These are phyloP conservation scores for Brachyptera risi DNA, from an alignment of 2,888 invertebrate species.

Conservation along the genomic window DNA sequence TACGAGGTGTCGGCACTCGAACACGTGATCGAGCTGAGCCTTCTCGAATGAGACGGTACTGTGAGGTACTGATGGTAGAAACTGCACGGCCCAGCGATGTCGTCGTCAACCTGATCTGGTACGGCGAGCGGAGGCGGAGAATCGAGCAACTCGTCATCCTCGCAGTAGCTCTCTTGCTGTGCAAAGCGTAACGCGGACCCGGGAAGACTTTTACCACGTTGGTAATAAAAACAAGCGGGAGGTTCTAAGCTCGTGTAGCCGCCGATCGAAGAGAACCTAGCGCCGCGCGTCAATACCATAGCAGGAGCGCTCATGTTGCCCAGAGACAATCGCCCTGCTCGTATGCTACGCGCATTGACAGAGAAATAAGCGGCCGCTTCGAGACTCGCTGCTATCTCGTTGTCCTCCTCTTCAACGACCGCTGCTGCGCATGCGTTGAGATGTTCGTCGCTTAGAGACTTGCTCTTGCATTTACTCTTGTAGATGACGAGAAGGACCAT, in stretches of 20 bases:
- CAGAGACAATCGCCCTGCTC: conserved; percentile 58
- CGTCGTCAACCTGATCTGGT: conserved; percentile 37
- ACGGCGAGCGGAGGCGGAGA: conserved; percentile 42
- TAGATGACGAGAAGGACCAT: conserved; percentile 89
- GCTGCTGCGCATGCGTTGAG: conserved; percentile 64
- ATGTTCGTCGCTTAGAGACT: conserved; percentile 62
- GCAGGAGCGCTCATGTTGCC: conserved; percentile 63
- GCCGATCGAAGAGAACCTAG: conserved; percentile 55
- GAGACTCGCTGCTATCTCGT: conserved; percentile 52
- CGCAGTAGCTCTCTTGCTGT: conserved; percentile 46
- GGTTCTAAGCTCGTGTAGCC: conserved; percentile 50
- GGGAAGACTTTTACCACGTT: conserved; percentile 57
- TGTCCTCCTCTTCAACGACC: conserved; percentile 52
- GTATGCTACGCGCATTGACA: conserved; percentile 34
- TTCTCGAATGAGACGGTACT: conserved; percentile 43
- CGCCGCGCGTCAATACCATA: conserved; percentile 43
- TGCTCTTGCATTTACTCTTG: conserved; percentile 68
- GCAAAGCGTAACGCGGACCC: conserved; percentile 53
- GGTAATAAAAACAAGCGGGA: conserved; percentile 30
- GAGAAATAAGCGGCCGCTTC: conserved; percentile 45
- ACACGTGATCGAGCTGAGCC: conserved; percentile 78
- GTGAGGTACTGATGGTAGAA: conserved; percentile 28
- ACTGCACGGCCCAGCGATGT: conserved; percentile 20
- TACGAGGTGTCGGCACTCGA: conserved; percentile 82
- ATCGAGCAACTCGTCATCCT: conserved; percentile 47